Conservation (phyloP, 2,113 vertebrate species). For the Epinephelus fuscoguttatus region DNA sequence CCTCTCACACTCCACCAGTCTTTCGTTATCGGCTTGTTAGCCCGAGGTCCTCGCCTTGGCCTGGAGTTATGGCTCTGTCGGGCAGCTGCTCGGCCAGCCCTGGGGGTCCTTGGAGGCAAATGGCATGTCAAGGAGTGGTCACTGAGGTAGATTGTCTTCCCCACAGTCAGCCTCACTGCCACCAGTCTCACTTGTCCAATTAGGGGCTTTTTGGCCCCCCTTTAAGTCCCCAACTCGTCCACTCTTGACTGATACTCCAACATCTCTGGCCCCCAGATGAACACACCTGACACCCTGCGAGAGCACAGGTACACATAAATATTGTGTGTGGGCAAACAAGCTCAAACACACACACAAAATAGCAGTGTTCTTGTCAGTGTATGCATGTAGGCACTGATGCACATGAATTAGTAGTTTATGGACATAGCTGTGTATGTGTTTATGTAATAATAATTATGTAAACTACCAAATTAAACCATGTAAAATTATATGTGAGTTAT, state of each 20-base stretch:
- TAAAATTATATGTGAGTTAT: neutral
- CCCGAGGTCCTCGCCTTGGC: constrained; percentile 71
- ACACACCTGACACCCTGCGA: constrained; percentile 65
- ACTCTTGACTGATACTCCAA: constrained; percentile 61
- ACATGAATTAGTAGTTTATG: neutral
- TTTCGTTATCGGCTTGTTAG: constrained; percentile 77
- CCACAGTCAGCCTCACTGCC: constrained; percentile 52
- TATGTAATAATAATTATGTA: neutral
- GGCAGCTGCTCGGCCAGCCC: constrained; percentile 78
- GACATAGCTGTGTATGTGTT: neutral
- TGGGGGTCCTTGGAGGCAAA: constrained; percentile 83
- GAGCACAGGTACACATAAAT: constrained; percentile 49
- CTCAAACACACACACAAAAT: constrained; percentile 29
- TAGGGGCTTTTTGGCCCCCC: constrained; percentile 77
- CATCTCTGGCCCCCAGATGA: constrained; percentile 55
- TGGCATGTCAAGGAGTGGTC: constrained; percentile 84
- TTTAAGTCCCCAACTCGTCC: constrained; percentile 65
- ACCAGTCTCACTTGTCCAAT: constrained; percentile 82
- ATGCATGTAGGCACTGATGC: neutral
- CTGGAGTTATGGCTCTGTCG: constrained; percentile 79
- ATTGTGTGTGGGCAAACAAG: constrained; percentile 39
- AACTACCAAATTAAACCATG: neutral
- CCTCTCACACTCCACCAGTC: constrained; percentile 49
- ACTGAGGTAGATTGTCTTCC: constrained; percentile 71
- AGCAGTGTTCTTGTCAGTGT: neutral